These are phyloP conservation scores for Sesia apiformis DNA, from an alignment of 2,888 invertebrate genomes.

Conservation along the genomic window DNA sequence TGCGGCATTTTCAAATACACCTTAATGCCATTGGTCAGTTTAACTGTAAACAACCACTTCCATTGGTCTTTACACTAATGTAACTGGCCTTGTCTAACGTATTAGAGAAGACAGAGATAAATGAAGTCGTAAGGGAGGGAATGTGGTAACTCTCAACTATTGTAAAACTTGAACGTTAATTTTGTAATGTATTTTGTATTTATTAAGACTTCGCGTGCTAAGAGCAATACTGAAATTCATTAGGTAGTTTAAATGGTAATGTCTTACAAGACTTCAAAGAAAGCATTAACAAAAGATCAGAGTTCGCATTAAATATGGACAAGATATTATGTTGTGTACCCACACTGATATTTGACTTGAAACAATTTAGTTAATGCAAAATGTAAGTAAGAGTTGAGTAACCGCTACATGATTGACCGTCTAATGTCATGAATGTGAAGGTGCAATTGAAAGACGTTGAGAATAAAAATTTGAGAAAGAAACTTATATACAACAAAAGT, in stretches of 20 bases:
- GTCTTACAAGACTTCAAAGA: background rate
- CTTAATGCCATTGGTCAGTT: slow-evolving; percentile 19
- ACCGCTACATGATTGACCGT: slow-evolving; percentile 15
- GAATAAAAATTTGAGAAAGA: background rate
- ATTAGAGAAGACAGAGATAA: background rate
- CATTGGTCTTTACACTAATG: background rate
- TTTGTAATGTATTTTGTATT: background rate
- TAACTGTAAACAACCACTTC: slow-evolving; percentile 17
- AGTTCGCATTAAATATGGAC: background rate
- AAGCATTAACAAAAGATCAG: background rate
- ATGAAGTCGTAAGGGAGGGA: background rate
- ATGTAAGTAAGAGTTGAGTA: slow-evolving; percentile 11
- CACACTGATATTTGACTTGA: slow-evolving; percentile 7
- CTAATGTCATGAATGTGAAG: slow-evolving; percentile 16
- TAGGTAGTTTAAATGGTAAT: background rate
- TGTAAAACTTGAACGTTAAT: background rate
- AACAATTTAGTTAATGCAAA: slow-evolving; percentile 15
- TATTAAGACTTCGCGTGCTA: background rate
- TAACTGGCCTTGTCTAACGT: background rate
- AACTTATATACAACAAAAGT: too few relatives aligned
- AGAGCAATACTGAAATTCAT: background rate
- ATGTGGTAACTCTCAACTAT: background rate
- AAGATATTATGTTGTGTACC: background rate
- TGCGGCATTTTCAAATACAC: slow-evolving; percentile 22
- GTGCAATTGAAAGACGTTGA: slow-evolving; percentile 9